These are phyloP conservation scores for Potorous gilbertii DNA, from an alignment of 2,797 vertebrate species.

Conservation along the genomic window DNA sequence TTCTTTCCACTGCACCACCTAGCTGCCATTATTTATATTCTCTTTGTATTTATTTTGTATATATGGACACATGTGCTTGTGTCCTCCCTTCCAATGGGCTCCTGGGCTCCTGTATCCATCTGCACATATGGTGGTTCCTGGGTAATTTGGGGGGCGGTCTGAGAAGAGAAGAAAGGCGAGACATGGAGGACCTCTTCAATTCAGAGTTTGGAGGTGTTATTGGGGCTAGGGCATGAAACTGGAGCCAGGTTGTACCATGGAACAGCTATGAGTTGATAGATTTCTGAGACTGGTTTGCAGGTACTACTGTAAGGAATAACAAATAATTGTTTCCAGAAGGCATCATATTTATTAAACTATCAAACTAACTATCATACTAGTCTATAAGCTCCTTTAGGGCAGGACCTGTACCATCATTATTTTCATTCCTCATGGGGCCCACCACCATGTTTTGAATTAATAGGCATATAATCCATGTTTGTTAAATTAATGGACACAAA, in stretches of 20 bases:
- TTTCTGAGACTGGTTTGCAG: not conserved
- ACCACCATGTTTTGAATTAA: not conserved
- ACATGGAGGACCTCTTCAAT: not conserved
- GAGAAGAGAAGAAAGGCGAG: not conserved
- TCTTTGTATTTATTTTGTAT: not conserved
- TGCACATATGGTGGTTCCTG: not conserved
- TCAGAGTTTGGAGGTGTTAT: not conserved
- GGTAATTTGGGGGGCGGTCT: not conserved
- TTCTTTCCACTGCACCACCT: not conserved
- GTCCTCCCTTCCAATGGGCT: not conserved
- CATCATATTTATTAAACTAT: not conserved
- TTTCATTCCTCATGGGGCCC: not conserved
- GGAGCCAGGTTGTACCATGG: not conserved
- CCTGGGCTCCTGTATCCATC: not conserved
- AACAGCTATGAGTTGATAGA: not conserved
- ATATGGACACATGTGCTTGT: not conserved
- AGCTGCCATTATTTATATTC: not conserved
- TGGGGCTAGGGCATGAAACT: not conserved
- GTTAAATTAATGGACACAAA: not conserved
- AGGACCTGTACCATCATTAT: not conserved
- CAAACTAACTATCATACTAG: not conserved
- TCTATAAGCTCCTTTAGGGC: not conserved
- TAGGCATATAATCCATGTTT: not conserved
- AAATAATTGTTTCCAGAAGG: not conserved
- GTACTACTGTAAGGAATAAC: not conserved